Evolutionary conservation across 2,113 vertebrate genomes (phyloP).

Genomic region (Pelecanoides urinatrix): DNA sequence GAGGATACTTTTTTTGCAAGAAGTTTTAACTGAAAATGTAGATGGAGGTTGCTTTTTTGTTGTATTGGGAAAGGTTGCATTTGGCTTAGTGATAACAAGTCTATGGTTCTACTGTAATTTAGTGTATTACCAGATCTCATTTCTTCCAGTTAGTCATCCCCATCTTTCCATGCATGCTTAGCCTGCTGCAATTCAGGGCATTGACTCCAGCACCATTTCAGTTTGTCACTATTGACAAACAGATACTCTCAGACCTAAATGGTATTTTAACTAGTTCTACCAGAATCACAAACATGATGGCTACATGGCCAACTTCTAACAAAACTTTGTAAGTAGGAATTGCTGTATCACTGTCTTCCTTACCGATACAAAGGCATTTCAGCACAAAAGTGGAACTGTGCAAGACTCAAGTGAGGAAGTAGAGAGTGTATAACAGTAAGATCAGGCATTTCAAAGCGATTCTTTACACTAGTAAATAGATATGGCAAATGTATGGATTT

Average conservation of each 20-base stretch:
- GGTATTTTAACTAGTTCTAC: not conserved
- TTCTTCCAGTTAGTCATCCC: not conserved
- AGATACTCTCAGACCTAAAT: not conserved
- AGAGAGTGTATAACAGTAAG: constrained; percentile 34
- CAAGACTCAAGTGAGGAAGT: constrained; percentile 30
- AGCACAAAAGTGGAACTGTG: not conserved
- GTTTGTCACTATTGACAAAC: not conserved
- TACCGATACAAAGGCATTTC: constrained; percentile 6
- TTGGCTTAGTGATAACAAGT: not conserved
- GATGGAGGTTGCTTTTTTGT: not conserved
- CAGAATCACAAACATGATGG: not conserved
- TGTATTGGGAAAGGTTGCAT: not conserved
- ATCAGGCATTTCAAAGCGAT: constrained; percentile 72
- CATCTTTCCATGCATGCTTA: not conserved
- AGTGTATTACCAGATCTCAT: not conserved
- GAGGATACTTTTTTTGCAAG: not conserved
- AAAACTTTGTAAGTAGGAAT: not conserved
- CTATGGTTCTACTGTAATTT: not conserved
- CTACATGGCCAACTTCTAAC: not conserved
- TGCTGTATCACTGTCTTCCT: not conserved
- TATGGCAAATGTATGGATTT: constrained; percentile 68
- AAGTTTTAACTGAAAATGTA: not conserved
- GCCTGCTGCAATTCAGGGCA: not conserved
- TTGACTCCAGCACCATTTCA: not conserved
- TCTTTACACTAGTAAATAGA: constrained; percentile 75